Percentiles rank a stretch among this genome's conserved stretches.
Evolutionary conservation across 37 sponge, comb jelly and placozoan genomes (phyloP).

Genomic region (Bolinopsis microptera): DNA sequence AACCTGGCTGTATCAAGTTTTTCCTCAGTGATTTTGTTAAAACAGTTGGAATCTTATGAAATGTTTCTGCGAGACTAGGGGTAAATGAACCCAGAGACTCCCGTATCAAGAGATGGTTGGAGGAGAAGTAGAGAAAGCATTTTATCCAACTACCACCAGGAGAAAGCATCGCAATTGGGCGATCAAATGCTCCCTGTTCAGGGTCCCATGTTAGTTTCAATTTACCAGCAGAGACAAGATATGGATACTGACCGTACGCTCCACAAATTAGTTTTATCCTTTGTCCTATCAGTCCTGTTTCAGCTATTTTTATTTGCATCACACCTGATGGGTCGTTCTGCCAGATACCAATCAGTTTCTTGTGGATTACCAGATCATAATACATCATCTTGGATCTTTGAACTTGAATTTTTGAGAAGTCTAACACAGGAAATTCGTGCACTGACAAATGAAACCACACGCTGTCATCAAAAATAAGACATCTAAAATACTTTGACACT

Average conservation of each 20-base stretch:
- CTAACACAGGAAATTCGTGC: background rate
- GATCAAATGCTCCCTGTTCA: background rate
- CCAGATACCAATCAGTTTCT: background rate
- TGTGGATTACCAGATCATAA: background rate
- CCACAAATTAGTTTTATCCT: background rate
- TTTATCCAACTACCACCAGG: background rate
- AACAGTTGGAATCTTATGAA: background rate
- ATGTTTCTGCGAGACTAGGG: background rate
- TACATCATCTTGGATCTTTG: background rate
- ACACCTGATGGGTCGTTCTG: background rate
- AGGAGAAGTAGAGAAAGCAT: background rate
- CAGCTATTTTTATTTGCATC: background rate
- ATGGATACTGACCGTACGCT: background rate
- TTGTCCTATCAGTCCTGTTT: background rate
- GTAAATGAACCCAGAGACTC: background rate
- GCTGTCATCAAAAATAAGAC: background rate
- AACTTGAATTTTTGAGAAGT: background rate
- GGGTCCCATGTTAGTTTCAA: background rate
- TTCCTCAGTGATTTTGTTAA: background rate
- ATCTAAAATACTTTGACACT: background rate
- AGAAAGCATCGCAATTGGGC: background rate
- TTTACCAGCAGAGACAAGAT: background rate
- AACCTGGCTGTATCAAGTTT: background rate
- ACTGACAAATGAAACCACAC: background rate
- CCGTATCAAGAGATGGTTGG: background rate